Conservation (phyloP, 2,888 invertebrate species). For the Melangyna quadrimaculata region DNA sequence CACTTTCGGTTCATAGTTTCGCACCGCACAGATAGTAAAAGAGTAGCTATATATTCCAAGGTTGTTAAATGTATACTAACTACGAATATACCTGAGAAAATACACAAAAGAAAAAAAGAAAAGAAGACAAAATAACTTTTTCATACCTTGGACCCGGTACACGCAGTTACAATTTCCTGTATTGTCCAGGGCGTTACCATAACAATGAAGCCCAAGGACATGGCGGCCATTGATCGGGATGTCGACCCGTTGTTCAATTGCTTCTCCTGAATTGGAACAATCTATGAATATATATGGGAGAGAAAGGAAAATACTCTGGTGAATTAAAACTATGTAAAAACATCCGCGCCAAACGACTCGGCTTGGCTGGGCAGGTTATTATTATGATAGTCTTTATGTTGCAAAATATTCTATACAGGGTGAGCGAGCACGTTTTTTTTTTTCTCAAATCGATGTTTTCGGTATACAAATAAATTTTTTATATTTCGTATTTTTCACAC, state of each 20-base stretch:
- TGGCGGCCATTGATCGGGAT: constrained; percentile 94
- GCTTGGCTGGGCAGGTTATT: not conserved
- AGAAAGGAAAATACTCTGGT: not conserved
- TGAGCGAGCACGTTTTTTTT: not conserved
- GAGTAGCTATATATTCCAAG: not conserved
- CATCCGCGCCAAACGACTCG: constrained; percentile 1
- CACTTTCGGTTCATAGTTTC: not conserved
- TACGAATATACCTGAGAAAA: not conserved
- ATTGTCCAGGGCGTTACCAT: constrained; percentile 95
- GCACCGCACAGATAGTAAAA: not conserved
- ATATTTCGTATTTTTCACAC: no score
- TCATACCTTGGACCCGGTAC: constrained; percentile 90
- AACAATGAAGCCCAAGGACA: constrained; percentile 94
- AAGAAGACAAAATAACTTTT: not conserved
- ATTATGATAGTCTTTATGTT: constrained; percentile 23
- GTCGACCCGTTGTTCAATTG: constrained; percentile 88
- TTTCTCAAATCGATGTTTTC: no score
- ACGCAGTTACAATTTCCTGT: constrained; percentile 94
- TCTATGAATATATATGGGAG: constrained; percentile 73
- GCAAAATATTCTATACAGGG: constrained; percentile 6
- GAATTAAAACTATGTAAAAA: constrained; percentile 15
- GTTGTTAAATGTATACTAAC: constrained; percentile 11
- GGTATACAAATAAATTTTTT: no score
- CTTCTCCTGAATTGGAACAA: constrained; percentile 82
- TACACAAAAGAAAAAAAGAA: not conserved